phyloP scores from a whole-genome alignment of 2,888 invertebrate genomes.

The Melinaea menophilus region DNA sequence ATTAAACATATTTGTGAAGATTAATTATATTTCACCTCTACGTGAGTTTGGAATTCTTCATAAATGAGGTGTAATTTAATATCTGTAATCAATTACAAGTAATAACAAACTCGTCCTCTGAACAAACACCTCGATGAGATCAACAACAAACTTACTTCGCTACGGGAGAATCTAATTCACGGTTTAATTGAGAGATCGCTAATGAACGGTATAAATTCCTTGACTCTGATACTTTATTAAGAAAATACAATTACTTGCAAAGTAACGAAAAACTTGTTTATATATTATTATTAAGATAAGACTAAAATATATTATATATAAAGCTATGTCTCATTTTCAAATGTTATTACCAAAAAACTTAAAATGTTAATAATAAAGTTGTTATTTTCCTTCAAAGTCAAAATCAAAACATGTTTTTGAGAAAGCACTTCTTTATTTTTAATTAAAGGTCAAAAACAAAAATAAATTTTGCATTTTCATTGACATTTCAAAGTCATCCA shows the following conservation, averaged over 20 bases:
- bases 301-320: too few relatives aligned
- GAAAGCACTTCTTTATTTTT: too few relatives aligned
- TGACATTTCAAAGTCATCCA: too few relatives aligned
- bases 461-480: too few relatives aligned
- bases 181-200: conserved; percentile 25
- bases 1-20: not conserved
- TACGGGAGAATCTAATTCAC: conserved; percentile 12
- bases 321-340: too few relatives aligned
- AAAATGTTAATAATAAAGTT: too few relatives aligned
- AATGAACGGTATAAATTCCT: conserved; percentile 21
- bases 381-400: too few relatives aligned
- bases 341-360: too few relatives aligned
- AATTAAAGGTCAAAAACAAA: too few relatives aligned
- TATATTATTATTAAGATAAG: not conserved
- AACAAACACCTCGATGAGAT: conserved; percentile 3
- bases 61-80: not conserved
- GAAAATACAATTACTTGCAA: conserved; percentile 11
- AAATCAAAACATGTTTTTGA: too few relatives aligned
- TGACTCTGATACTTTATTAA: conserved; percentile 16
- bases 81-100: conserved; percentile 3
- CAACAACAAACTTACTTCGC: not conserved
- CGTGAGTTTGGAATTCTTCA: not conserved
- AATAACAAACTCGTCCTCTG: conserved; percentile 1
- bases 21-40: not conserved
- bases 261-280: conserved; percentile 6